Evolutionary conservation across 1,140 invertebrate species (phyloP).

Genomic region (Ptiloglossa arizonensis): DNA sequence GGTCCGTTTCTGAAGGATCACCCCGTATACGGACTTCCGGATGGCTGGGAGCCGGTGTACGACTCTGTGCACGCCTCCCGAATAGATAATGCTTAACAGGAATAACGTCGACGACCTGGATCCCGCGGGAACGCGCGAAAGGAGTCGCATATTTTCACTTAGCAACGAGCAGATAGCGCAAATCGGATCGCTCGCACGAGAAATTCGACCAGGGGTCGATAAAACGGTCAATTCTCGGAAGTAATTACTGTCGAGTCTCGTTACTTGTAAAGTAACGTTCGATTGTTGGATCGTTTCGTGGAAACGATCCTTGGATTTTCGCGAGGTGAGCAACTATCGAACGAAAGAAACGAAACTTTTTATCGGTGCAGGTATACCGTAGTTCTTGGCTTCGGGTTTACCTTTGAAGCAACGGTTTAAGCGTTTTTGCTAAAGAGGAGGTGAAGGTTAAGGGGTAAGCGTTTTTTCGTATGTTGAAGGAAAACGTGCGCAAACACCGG

Average conservation of each 20-base stretch:
- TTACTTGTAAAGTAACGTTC: too few relatives aligned
- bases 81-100: slow-evolving; percentile 37
- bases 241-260: neutral
- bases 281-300: too few relatives aligned
- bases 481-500: too few relatives aligned
- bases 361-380: neutral
- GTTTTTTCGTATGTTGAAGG: too few relatives aligned
- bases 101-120: slow-evolving; percentile 30
- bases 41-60: too few relatives aligned
- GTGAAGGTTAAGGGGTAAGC: slow-evolving; percentile 2
- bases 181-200: neutral
- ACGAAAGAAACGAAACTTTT: neutral
- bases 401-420: neutral
- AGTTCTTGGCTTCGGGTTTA: neutral
- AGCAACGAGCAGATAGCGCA: neutral
- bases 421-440: neutral
- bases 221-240: neutral
- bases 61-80: slow-evolving; percentile 13
- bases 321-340: neutral
- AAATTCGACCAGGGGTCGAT: too few relatives aligned
- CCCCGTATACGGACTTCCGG: neutral
- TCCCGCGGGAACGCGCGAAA: slow-evolving; percentile 13
- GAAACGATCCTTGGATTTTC: neutral
- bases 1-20: neutral
- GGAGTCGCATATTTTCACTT: slow-evolving; percentile 27